Evolutionary conservation across 1,140 invertebrate genomes (phyloP), one percentile per base, ranked within the genome.

Genomic region (Sitobion miscanthi): DNA sequence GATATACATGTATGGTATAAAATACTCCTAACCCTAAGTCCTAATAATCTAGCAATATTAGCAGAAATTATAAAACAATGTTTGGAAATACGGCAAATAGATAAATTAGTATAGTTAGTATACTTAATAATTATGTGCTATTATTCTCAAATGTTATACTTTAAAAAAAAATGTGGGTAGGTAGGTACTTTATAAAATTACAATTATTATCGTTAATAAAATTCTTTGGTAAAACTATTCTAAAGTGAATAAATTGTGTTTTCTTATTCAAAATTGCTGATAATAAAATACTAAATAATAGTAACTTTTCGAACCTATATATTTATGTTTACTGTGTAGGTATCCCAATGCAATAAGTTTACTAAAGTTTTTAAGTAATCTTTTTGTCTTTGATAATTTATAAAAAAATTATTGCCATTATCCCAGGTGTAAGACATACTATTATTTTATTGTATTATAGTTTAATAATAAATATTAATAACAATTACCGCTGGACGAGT

Each of bases 401-500:
- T 49, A 42, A 49, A 49, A 49, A 49, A 49, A 49, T 17, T 11
- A 14, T 49, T 11, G 9, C 47, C 47, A 11, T 49, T 52, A 52
- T 52, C 1, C 20, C 4, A 0, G 21, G 21, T 54, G 21, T 54
- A 54, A 54, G 52, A 54, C 21, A 54, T 54, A 5, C 4, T 82
- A 35, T 17, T n/a, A 77, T 42, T 25, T 11, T 11, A 45, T 25
- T 25, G 9, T 25, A 83, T 25, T 30, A 85, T 85, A 85, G 45
- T 54, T 21, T 54, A 45, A 45, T 23, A 86, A 11, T 30, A 47
- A 88, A n/a, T 52, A n/a, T 30, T 35, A 52, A 52, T 30, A 89
- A 35, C 17, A 49, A 87, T 38, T 91, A 93, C 91, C 49, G 49
- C 82, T 42, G 82, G 91, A 54, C 91, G 77, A 54, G 91, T 93